A percentile compares a stretch with the other conserved stretches of the same genome.
Evolutionary conservation across 2,113 vertebrate species (phyloP).

Genomic region (Prochilodus magdalenae): DNA sequence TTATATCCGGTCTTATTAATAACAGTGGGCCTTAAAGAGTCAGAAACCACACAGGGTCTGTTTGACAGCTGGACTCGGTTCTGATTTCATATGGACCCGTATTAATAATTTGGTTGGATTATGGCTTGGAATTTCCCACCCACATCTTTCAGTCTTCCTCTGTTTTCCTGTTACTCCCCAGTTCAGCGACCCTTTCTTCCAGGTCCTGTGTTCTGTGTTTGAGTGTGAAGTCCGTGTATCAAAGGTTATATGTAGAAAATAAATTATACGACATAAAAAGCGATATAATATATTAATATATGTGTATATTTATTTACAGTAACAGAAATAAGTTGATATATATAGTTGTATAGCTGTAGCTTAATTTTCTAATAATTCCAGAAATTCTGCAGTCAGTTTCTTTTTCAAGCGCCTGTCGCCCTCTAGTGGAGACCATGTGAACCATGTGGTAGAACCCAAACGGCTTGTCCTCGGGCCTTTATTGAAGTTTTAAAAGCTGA

Average conservation of each 20-base stretch:
- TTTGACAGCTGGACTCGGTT: too few relatives aligned
- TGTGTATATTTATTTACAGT: conserved; percentile 14
- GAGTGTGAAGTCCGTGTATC: neutral
- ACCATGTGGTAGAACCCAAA: neutral
- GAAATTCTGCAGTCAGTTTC: neutral
- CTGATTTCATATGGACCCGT: too few relatives aligned
- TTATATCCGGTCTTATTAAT: too few relatives aligned
- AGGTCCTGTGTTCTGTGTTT: neutral
- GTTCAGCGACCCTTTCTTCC: neutral
- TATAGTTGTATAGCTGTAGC: neutral
- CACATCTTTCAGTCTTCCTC: neutral
- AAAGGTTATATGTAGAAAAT: too few relatives aligned
- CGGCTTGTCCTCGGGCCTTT: conserved; percentile 1
- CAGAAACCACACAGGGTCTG: too few relatives aligned
- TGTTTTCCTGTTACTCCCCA: neutral
- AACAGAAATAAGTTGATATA: conserved; percentile 3
- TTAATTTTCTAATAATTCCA: neutral
- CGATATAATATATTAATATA: conserved; percentile 4
- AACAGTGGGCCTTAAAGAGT: too few relatives aligned
- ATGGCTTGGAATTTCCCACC: neutral
- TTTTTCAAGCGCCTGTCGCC: conserved; percentile 16
- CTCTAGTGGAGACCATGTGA: conserved; percentile 32
- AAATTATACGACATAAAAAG: neutral
- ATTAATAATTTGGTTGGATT: neutral
- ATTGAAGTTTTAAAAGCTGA: neutral